Conservation (phyloP, 1,140 invertebrate genomes). For the Philaenus spumarius region DNA sequence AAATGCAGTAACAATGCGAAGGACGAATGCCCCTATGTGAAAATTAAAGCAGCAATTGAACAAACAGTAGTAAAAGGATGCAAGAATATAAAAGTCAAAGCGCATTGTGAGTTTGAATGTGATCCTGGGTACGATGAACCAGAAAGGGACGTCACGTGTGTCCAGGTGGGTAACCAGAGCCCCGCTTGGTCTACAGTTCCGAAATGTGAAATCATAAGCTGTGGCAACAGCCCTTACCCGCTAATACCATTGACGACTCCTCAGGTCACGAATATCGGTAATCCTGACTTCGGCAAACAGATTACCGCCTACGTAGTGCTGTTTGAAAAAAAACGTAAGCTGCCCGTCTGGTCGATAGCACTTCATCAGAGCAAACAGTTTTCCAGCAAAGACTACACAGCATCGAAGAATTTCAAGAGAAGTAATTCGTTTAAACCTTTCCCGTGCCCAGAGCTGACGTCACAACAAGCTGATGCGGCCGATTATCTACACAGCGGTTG, state of each 20-base stretch:
- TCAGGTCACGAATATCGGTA: not conserved
- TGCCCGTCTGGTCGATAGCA: conserved; percentile 16
- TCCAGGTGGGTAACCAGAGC: not conserved
- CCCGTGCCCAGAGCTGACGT: not conserved
- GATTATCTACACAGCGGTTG: conserved; percentile 9
- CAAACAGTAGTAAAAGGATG: conserved; percentile 3
- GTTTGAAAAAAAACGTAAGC: conserved; percentile 10
- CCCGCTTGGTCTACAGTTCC: not conserved
- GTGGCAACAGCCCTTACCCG: not conserved
- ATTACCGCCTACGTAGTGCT: conserved; percentile 7
- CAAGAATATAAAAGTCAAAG: not conserved
- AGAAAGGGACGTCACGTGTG: not conserved
- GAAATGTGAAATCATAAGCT: not conserved
- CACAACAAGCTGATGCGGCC: not conserved
- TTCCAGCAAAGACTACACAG: conserved; percentile 1
- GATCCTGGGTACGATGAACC: conserved; percentile 10
- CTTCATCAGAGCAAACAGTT: conserved; percentile 13
- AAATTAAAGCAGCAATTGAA: not conserved
- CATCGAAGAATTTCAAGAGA: conserved; percentile 5
- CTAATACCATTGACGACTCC: conserved; percentile 1
- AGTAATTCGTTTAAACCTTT: not conserved
- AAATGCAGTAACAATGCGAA: not conserved
- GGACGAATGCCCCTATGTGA: not conserved
- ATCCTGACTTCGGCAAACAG: conserved; percentile 2
- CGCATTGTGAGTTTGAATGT: conserved; percentile 11